These are phyloP conservation scores for Pseudochirops cupreus DNA, from an alignment of 2,797 vertebrate genomes.

Conservation along the genomic window DNA sequence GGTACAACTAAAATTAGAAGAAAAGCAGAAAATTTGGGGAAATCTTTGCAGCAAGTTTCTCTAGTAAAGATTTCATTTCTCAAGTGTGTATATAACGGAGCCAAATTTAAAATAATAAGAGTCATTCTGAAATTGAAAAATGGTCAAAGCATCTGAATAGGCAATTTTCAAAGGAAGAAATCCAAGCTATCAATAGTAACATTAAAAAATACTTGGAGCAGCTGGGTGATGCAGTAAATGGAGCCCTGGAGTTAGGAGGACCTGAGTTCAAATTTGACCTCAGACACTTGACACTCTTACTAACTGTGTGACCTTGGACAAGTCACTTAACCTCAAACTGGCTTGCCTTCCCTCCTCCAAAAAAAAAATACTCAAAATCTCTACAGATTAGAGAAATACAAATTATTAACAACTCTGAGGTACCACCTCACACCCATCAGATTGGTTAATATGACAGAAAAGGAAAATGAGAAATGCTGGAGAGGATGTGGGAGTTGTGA, in stretches of 20 bases:
- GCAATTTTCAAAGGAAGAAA: background rate
- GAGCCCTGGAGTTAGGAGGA: no score
- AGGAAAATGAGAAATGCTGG: background rate
- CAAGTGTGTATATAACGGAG: background rate
- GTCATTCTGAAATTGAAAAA: background rate
- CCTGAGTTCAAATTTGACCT: no score
- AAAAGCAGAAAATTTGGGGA: background rate
- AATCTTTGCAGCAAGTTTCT: background rate
- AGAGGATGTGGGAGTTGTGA: background rate
- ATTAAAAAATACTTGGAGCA: no score
- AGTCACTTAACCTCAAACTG: no score
- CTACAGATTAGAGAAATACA: background rate
- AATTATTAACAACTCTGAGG: background rate
- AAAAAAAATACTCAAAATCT: background rate
- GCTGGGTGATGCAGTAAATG: no score
- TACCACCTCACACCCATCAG: background rate
- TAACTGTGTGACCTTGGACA: no score
- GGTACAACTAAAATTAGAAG: background rate
- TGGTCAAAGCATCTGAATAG: background rate
- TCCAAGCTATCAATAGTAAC: background rate
- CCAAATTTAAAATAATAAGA: background rate
- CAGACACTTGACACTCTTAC: no score
- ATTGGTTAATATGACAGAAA: background rate
- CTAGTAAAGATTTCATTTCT: background rate
- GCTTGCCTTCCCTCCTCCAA: no score